These are phyloP conservation scores for Pasiphila rectangulata DNA, from an alignment of 2,888 invertebrate species.

Conservation along the genomic window DNA sequence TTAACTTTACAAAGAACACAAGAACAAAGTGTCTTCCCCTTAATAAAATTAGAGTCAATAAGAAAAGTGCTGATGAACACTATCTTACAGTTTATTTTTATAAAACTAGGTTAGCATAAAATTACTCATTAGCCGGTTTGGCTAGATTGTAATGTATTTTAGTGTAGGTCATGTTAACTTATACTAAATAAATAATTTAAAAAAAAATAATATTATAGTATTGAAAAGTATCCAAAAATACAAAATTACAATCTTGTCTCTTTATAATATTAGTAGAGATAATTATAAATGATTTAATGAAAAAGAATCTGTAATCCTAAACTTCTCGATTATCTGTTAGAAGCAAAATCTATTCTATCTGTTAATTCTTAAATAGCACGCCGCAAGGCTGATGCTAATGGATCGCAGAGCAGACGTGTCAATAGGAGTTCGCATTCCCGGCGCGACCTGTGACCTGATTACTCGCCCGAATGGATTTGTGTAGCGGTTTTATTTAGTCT, in stretches of 20 bases:
- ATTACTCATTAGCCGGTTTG: too few species aligned
- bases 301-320: background rate
- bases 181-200: too few species aligned
- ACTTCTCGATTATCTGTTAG: constrained; percentile 11
- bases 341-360: constrained; percentile 42
- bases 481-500: constrained; percentile 21
- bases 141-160: too few species aligned
- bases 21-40: too few species aligned
- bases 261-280: background rate
- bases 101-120: too few species aligned
- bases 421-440: constrained; percentile 66
- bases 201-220: too few species aligned
- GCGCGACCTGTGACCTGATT: constrained; percentile 55
- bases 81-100: too few species aligned
- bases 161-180: too few species aligned
- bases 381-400: constrained; percentile 74
- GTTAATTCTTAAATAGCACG: constrained; percentile 61
- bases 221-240: too few species aligned
- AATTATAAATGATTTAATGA: background rate
- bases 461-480: constrained; percentile 30
- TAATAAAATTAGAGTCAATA: too few species aligned
- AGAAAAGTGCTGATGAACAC: too few species aligned
- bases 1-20: too few species aligned
- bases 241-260: background rate
- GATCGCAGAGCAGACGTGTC: constrained; percentile 59